These are phyloP conservation scores for Nineta flava DNA, from an alignment of 2,888 invertebrate species.

Conservation along the genomic window DNA sequence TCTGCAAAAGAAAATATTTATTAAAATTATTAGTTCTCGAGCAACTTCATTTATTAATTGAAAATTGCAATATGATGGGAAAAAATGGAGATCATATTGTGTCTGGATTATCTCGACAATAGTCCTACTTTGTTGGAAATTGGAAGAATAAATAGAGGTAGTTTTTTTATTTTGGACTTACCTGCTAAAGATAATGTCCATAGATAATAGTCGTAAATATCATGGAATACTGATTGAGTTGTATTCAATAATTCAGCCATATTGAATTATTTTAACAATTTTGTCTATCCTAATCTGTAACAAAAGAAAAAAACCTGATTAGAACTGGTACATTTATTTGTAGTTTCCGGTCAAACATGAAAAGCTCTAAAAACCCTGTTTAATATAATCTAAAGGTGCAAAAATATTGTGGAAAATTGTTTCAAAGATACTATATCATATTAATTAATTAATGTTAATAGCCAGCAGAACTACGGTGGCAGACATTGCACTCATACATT, in stretches of 20 bases:
- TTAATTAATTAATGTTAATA: no score
- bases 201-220: constrained; percentile 51
- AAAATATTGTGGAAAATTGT: no score
- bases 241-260: constrained; percentile 28
- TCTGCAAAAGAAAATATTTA: constrained; percentile 35
- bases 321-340: not conserved
- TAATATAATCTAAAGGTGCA: no score
- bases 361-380: no score
- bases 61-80: not conserved
- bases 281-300: constrained; percentile 2
- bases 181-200: constrained; percentile 66
- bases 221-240: constrained; percentile 34
- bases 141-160: not conserved
- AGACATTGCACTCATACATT: no score
- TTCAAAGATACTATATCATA: no score
- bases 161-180: constrained; percentile 21
- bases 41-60: not conserved
- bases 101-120: not conserved
- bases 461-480: no score
- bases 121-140: not conserved
- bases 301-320: not conserved
- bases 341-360: not conserved
- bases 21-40: not conserved
- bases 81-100: no score
- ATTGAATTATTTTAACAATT: not conserved